Conservation (phyloP, 2,797 vertebrate species). For the Syndactyla subalaris region DNA sequence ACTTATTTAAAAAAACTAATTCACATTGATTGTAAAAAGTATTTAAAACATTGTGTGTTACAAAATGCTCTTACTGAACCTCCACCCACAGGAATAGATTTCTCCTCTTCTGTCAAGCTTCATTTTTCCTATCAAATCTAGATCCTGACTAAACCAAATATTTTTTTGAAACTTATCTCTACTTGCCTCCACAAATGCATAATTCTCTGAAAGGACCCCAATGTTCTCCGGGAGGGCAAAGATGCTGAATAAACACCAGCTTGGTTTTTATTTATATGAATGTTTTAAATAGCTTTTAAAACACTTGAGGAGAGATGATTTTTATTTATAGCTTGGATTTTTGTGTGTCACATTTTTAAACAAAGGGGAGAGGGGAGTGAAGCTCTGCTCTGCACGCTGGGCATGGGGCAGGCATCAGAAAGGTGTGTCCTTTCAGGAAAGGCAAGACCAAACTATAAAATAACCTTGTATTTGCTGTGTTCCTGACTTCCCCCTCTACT, state of each 20-base stretch:
- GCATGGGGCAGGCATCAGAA: background rate
- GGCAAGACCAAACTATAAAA: background rate
- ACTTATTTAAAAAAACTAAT: background rate
- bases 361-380: background rate
- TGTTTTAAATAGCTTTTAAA: conserved; percentile 49
- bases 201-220: background rate
- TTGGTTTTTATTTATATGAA: conserved; percentile 32
- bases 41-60: background rate
- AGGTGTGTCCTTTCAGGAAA: background rate
- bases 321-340: conserved; percentile 58
- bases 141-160: background rate
- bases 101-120: background rate
- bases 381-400: background rate
- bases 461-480: background rate
- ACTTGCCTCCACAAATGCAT: background rate
- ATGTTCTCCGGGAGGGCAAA: background rate
- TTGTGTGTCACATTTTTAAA: conserved; percentile 64
- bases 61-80: background rate
- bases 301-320: background rate
- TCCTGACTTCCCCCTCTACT: background rate
- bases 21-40: background rate
- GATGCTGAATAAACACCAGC: conserved; percentile 46
- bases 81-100: background rate
- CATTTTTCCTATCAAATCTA: background rate
- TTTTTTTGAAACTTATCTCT: background rate